These are phyloP conservation scores for Lasius fuliginosus DNA, from an alignment of 2,888 invertebrate species.

Conservation along the genomic window DNA sequence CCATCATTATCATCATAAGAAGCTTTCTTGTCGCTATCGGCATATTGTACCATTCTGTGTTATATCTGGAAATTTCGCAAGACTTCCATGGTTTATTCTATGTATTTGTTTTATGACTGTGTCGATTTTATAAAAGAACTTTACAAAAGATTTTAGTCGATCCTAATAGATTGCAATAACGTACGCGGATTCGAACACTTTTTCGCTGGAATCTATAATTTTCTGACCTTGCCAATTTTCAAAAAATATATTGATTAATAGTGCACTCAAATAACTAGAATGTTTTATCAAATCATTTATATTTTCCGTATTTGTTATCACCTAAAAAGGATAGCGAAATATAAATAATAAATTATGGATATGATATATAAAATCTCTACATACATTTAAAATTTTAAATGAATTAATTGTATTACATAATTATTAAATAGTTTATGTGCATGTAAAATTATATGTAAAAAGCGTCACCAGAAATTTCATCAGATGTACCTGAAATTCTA, in stretches of 20 bases:
- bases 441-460: not conserved
- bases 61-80: slow-evolving; percentile 15
- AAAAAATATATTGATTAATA: slow-evolving; percentile 12
- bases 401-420: not conserved
- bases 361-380: not conserved
- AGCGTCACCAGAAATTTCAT: not conserved
- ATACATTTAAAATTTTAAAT: not conserved
- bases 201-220: slow-evolving; percentile 36
- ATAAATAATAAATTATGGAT: not conserved
- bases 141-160: not conserved
- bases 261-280: not conserved
- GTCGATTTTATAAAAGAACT: not conserved
- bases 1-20: slow-evolving; percentile 34
- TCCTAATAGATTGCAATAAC: not conserved
- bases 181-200: slow-evolving; percentile 24
- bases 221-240: slow-evolving; percentile 39
- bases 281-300: not conserved
- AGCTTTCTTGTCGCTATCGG: slow-evolving; percentile 20
- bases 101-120: not conserved
- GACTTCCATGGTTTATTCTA: not conserved
- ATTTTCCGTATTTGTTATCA: not conserved
- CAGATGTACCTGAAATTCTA: slow-evolving; percentile 26
- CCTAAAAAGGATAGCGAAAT: not conserved
- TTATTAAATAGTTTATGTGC: not conserved
- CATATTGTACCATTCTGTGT: slow-evolving; percentile 34